These are phyloP conservation scores for Drosophila punjabiensis DNA, from an alignment of 1,140 invertebrate genomes.

Conservation along the genomic window DNA sequence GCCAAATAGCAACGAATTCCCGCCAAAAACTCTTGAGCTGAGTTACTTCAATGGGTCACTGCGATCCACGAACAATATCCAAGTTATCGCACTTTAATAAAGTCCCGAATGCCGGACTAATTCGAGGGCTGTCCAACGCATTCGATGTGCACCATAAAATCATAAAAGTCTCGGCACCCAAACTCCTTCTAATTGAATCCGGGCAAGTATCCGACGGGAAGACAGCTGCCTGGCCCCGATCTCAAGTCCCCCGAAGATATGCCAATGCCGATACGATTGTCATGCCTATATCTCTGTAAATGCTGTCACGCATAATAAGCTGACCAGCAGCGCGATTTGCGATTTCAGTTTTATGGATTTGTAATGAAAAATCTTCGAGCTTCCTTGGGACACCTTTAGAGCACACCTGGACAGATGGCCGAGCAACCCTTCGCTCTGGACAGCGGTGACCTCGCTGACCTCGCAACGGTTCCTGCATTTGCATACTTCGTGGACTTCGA, in stretches of 20 bases:
- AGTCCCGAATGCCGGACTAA: constrained; percentile 44
- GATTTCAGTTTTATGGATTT: constrained; percentile 79
- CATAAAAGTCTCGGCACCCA: constrained; percentile 8
- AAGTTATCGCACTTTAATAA: constrained; percentile 55
- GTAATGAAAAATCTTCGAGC: constrained; percentile 77
- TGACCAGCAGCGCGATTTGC: constrained; percentile 49
- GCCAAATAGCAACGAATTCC: constrained; percentile 8
- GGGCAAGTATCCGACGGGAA: constrained; percentile 57
- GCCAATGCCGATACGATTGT: constrained; percentile 60
- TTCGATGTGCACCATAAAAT: constrained; percentile 75
- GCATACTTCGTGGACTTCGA: constrained; percentile 54
- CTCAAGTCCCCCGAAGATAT: constrained; percentile 44
- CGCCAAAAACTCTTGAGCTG: constrained; percentile 17
- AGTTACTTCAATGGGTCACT: constrained; percentile 4
- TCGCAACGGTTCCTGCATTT: constrained; percentile 65
- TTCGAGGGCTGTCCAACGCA: constrained; percentile 37
- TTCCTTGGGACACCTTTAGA: constrained; percentile 21
- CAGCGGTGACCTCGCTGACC: constrained; percentile 76
- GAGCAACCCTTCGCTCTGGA: constrained; percentile 75
- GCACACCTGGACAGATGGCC: constrained; percentile 72
- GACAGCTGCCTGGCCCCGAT: constrained; percentile 57
- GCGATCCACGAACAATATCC: background rate
- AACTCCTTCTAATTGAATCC: constrained; percentile 67
- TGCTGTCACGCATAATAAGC: constrained; percentile 78
- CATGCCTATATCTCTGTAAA: constrained; percentile 46